Conservation (phyloP, 2,888 invertebrate species). For the Latrodectus hesperus region DNA sequence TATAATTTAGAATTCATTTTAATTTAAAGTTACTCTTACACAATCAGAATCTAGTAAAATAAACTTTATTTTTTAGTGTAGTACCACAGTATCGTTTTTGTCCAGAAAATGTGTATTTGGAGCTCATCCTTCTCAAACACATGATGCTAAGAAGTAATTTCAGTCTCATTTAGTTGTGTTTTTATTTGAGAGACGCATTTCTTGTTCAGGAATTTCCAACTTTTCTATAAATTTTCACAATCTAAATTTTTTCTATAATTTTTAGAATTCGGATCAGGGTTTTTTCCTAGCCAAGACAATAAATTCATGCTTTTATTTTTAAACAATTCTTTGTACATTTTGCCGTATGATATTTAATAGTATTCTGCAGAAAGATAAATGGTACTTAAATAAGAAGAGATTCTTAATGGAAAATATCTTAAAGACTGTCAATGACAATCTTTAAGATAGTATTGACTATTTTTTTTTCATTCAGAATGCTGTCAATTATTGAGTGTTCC, state of each 20-base stretch:
- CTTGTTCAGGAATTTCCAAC: not conserved
- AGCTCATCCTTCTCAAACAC: not conserved
- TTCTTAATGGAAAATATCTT: not conserved
- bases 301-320: no score
- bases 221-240: not conserved
- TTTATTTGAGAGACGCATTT: not conserved
- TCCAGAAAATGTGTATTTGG: not conserved
- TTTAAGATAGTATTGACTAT: not conserved
- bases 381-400: not conserved
- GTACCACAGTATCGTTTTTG: not conserved
- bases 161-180: not conserved
- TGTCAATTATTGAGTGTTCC: no score
- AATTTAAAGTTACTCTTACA: no score
- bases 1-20: no score
- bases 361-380: not conserved
- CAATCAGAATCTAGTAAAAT: no score
- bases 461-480: no score
- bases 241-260: no score
- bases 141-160: not conserved
- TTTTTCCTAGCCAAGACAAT: not conserved
- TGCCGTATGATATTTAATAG: not conserved
- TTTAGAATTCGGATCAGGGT: not conserved
- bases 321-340: not conserved
- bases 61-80: not conserved
- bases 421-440: no score